Conservation (phyloP, 2,113 vertebrate species). For the Protobothrops flavoviridis region DNA sequence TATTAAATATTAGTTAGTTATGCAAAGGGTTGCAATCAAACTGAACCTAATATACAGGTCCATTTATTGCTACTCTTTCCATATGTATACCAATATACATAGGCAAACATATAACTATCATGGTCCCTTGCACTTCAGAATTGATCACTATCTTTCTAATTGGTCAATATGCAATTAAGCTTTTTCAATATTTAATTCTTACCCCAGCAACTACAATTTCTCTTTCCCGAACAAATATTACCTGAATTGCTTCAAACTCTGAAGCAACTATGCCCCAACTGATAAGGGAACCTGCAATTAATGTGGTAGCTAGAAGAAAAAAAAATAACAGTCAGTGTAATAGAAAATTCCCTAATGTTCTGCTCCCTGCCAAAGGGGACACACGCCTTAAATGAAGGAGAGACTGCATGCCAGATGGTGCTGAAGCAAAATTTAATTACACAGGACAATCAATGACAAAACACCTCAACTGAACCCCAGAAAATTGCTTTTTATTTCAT, state of each 20-base stretch:
- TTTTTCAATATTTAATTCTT: neutral
- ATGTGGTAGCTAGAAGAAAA: neutral
- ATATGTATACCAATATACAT: neutral
- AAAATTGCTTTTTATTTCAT: neutral
- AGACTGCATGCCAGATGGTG: constrained; percentile 25
- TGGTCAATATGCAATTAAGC: neutral
- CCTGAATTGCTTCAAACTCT: neutral
- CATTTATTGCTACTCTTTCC: neutral
- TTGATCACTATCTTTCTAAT: neutral
- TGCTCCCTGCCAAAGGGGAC: constrained; percentile 1
- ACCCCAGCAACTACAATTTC: neutral
- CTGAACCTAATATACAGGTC: neutral
- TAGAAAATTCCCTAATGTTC: constrained; percentile 14
- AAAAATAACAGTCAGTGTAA: constrained; percentile 8
- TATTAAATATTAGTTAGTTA: neutral
- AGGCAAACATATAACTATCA: no score
- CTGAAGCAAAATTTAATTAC: constrained; percentile 18
- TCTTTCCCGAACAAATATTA: neutral
- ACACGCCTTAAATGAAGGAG: constrained; percentile 8
- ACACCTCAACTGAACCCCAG: neutral
- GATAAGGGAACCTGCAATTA: neutral
- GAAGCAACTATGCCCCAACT: neutral
- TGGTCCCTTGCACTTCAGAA: neutral
- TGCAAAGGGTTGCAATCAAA: neutral
- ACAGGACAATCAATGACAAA: constrained; percentile 26